phyloP scores from a whole-genome alignment of 2,797 vertebrate genomes.

The Pristis pectinata region DNA sequence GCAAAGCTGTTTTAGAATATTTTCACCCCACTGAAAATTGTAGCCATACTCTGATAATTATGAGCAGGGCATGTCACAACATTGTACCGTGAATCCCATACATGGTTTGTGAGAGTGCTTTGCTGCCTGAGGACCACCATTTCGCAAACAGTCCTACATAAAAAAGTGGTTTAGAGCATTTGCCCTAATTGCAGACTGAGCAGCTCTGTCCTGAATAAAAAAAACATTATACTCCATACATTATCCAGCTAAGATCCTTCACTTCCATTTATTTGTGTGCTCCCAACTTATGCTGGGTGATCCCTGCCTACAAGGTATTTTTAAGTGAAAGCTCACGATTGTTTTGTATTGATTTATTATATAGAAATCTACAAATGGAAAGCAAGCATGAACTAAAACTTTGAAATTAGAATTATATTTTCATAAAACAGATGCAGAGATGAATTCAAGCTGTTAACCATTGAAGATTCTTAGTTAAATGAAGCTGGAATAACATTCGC shows the following conservation, averaged over 20 bases:
- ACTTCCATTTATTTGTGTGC: background rate
- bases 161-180: background rate
- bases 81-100: background rate
- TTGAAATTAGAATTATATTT: constrained; percentile 1
- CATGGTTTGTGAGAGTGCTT: background rate
- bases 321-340: background rate
- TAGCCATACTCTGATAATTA: background rate
- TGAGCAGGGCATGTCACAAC: background rate
- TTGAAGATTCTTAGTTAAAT: background rate
- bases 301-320: too few species aligned
- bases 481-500: background rate
- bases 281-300: background rate
- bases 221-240: background rate
- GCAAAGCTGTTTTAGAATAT: background rate
- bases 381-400: background rate
- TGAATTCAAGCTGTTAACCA: background rate
- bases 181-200: background rate
- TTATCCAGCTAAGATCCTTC: background rate
- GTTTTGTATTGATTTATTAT: background rate
- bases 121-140: background rate
- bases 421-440: background rate
- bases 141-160: background rate
- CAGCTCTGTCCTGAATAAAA: background rate
- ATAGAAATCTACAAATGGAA: background rate
- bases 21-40: background rate